Percentiles rank a stretch among this genome's conserved stretches.
Conservation (phyloP, 1,140 invertebrate genomes). For the Anastrepha ludens region DNA sequence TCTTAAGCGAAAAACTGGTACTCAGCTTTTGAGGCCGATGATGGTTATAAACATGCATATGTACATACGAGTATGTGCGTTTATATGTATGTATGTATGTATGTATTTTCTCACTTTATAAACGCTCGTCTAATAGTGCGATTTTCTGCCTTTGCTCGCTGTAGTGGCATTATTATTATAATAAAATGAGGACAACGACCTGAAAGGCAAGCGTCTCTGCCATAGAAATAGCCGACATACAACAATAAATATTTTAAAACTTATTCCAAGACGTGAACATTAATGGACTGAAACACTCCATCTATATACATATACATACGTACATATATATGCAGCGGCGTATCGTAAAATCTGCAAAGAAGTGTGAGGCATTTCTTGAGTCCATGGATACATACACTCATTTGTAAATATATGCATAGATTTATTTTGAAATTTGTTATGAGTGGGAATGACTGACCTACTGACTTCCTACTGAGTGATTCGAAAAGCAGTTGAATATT, state of each 20-base stretch:
- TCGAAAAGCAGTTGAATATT: too few species aligned
- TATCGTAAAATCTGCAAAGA: neutral
- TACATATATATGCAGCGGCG: neutral
- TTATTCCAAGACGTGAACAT: slow-evolving; percentile 8
- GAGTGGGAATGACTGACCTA: neutral
- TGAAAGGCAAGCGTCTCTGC: slow-evolving; percentile 37
- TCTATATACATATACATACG: neutral
- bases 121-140: neutral
- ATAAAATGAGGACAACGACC: slow-evolving; percentile 68
- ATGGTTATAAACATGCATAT: neutral
- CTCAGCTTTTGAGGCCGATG: neutral
- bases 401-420: neutral
- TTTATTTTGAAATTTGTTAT: neutral
- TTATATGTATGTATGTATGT: neutral
- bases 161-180: slow-evolving; percentile 60
- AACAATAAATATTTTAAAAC: slow-evolving; percentile 34
- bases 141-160: slow-evolving; percentile 33
- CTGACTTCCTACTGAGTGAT: neutral
- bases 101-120: neutral
- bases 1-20: neutral
- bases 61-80: neutral
- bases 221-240: slow-evolving; percentile 14
- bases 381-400: neutral
- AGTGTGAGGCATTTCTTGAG: neutral
- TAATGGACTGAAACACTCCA: neutral